Percentiles rank a stretch among this genome's conserved stretches.
Conservation (phyloP, 2,113 vertebrate genomes). For the Lamprotornis superbus region DNA sequence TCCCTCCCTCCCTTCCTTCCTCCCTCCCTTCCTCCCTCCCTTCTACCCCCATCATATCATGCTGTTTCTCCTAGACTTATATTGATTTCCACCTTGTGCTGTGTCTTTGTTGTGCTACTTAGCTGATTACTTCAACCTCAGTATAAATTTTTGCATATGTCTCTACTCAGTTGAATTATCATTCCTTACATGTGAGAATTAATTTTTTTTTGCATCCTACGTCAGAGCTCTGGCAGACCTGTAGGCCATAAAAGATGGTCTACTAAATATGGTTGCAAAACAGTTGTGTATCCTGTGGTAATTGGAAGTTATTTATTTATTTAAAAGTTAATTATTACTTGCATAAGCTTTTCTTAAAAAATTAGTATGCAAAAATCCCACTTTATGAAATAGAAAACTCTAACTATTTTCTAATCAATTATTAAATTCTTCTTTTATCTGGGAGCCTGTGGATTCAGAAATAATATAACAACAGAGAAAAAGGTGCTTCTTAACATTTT, state of each 20-base stretch:
- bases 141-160: neutral
- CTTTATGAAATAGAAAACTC: neutral
- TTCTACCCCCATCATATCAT: neutral
- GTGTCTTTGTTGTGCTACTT: neutral
- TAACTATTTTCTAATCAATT: neutral
- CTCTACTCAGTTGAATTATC: neutral
- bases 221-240: neutral
- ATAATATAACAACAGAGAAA: neutral
- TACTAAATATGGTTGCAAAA: neutral
- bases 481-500: neutral
- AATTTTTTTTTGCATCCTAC: neutral
- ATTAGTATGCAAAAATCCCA: neutral
- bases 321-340: neutral
- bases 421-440: neutral
- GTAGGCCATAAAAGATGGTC: neutral
- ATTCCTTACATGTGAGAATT: neutral
- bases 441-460: neutral
- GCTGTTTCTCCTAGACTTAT: neutral
- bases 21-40: neutral
- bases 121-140: neutral
- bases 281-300: neutral
- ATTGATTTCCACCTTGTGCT: neutral
- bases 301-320: neutral
- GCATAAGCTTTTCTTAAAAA: neutral
- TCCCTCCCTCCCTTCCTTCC: neutral